These are phyloP conservation scores for Neolamprologus kungweensis DNA, from an alignment of 2,113 vertebrate genomes.

Conservation along the genomic window DNA sequence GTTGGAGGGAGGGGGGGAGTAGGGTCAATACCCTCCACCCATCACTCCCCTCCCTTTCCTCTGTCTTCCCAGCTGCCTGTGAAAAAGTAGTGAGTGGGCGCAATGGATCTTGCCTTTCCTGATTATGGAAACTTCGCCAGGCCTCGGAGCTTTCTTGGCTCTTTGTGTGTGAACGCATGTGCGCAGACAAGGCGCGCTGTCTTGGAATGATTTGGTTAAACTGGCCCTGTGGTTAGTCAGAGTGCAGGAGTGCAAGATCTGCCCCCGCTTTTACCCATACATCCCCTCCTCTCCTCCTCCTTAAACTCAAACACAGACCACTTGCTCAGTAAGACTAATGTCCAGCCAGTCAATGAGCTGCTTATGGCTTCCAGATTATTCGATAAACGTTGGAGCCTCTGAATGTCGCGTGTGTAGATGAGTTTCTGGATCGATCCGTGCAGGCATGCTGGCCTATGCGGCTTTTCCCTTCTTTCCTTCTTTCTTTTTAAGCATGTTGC, in stretches of 20 bases:
- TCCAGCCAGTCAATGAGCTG: conserved; percentile 25
- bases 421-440: conserved; percentile 39
- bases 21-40: neutral
- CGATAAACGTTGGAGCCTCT: conserved; percentile 35
- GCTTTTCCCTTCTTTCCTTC: neutral
- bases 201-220: conserved; percentile 60
- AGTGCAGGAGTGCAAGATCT: neutral
- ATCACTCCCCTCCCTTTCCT: neutral
- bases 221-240: conserved; percentile 8
- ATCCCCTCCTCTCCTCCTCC: neutral
- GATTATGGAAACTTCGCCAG: conserved; percentile 22
- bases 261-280: neutral
- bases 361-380: conserved; percentile 46
- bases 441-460: neutral
- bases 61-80: conserved; percentile 33
- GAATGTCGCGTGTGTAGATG: neutral
- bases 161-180: conserved; percentile 56
- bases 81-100: conserved; percentile 47
- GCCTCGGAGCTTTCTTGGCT: conserved; percentile 19
- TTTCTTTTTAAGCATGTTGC: neutral
- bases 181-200: conserved; percentile 60
- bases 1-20: neutral
- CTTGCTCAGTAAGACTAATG: neutral
- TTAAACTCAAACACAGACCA: neutral
- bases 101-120: conserved; percentile 6